These are phyloP conservation scores for Sinocyclocheilus grahami DNA, from an alignment of 2,113 vertebrate genomes.

Conservation along the genomic window DNA sequence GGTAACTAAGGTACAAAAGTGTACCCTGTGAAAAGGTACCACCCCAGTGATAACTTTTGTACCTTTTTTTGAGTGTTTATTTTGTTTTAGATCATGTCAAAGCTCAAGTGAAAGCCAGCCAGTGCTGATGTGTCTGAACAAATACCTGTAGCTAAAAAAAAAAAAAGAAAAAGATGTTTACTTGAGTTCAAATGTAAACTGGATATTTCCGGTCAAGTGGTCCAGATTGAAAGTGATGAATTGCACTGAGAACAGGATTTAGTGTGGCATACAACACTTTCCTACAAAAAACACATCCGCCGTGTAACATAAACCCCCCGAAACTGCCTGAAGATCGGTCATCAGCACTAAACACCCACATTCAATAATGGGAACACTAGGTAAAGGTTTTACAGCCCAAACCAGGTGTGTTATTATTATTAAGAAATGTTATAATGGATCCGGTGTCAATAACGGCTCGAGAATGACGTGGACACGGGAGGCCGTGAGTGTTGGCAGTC, in stretches of 20 bases:
- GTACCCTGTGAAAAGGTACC: too few relatives aligned
- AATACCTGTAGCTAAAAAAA: not conserved
- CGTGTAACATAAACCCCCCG: not conserved
- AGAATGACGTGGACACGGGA: not conserved
- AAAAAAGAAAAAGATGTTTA: not conserved
- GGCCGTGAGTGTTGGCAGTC: constrained; percentile 10
- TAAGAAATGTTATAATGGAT: not conserved
- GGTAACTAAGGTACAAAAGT: too few relatives aligned
- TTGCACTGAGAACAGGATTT: not conserved
- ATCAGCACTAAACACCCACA: not conserved
- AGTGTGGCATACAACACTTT: not conserved
- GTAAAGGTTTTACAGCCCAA: not conserved
- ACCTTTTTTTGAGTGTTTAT: too few relatives aligned
- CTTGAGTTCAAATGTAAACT: not conserved
- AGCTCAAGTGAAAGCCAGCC: not conserved
- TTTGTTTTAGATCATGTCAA: too few relatives aligned
- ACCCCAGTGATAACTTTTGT: too few relatives aligned
- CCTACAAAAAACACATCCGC: not conserved
- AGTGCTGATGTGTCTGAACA: not conserved
- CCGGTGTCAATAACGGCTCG: not conserved
- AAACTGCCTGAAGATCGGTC: not conserved
- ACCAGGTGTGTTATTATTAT: not conserved
- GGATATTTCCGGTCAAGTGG: not conserved
- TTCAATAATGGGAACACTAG: not conserved
- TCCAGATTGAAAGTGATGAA: not conserved